phyloP scores from a whole-genome alignment of 1,140 invertebrate species.

The Reticulitermes speratus region DNA sequence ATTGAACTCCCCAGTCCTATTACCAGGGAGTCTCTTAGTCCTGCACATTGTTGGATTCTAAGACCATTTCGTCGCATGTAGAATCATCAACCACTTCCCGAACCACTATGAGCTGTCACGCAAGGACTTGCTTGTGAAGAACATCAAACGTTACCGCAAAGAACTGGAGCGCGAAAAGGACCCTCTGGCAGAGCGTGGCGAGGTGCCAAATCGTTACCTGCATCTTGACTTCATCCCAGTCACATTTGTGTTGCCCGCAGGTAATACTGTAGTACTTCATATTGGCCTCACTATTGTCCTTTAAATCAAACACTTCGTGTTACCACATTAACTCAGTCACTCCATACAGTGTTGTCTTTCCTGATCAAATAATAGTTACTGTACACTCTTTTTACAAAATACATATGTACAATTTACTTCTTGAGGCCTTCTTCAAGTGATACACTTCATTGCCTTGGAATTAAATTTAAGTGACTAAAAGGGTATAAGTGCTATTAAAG shows the following conservation, averaged over 20 bases:
- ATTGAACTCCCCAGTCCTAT: background rate
- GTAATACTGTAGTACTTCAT: slow-evolving; percentile 40
- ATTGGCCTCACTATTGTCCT: too few relatives aligned
- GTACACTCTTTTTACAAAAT: too few relatives aligned
- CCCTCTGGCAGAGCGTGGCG: slow-evolving; percentile 76
- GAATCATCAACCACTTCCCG: slow-evolving; percentile 86
- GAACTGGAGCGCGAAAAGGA: slow-evolving; percentile 89
- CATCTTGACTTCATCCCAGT: slow-evolving; percentile 89
- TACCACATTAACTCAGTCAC: too few relatives aligned
- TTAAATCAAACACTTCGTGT: too few relatives aligned
- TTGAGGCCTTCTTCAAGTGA: too few relatives aligned
- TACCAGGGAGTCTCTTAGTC: background rate
- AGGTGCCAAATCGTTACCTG: slow-evolving; percentile 72
- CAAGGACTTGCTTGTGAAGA: slow-evolving; percentile 93
- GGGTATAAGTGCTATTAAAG: too few relatives aligned
- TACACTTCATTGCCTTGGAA: too few relatives aligned
- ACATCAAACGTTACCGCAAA: slow-evolving; percentile 90
- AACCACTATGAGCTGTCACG: slow-evolving; percentile 94
- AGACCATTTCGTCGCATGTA: slow-evolving; percentile 39
- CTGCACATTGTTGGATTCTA: background rate
- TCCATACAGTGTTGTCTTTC: too few relatives aligned
- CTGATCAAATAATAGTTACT: too few relatives aligned
- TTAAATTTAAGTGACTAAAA: too few relatives aligned
- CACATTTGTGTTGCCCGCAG: slow-evolving; percentile 89
- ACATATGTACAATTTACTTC: too few relatives aligned